Base-by-base conservation (phyloP, 2,888 invertebrate genomes). In the Cremastinae sp. region DNA sequence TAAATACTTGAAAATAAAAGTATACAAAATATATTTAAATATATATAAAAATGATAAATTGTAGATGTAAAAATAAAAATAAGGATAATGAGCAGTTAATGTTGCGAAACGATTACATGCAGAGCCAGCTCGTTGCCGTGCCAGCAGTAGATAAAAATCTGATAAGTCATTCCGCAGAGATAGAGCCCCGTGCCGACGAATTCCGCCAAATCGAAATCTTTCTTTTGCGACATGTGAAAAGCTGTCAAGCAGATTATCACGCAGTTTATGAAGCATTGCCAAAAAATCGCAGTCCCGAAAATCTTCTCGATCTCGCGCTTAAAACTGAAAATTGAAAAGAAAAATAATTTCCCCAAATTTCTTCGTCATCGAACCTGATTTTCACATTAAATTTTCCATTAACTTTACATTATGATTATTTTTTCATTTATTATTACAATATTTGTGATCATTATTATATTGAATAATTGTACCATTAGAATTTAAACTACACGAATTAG, bases 71-170 rank as follows among this genome's bases (percentile, higher is more conserved):
- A n/a, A n/a, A n/a, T n/a, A n/a, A n/a, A n/a, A n/a, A n/a, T n/a
- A n/a, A n/a, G n/a, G n/a, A n/a, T n/a, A n/a, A n/a, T n/a, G n/a
- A n/a, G n/a, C n/a, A n/a, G n/a, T n/a, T n/a, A n/a, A n/a, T n/a
- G n/a, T n/a, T n/a, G n/a, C n/a, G n/a, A n/a, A n/a, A n/a, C n/a
- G n/a, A n/a, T 78, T 65, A 84, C 86, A 59, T 86, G 86, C 12
- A 85, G 75, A 58, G 80, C 22, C 12, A 86, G 72, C 74, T 86
- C 86, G 70, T 86, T 86, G 16, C 86, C 86, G 36, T 85, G 84
- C 84, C 85, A 86, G 53, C 86, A 86, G 56, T 80, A 86, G 59
- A 85, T 84, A 58, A 86, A 86, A 36, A 86, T 83, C 66, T 86
- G 86, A 62, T 86, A 86, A 1, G 75, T 81, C 84, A 85, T 84